These are phyloP conservation scores for Quadroppia sp. DNA, from an alignment of 2,888 invertebrate species.

Conservation along the genomic window DNA sequence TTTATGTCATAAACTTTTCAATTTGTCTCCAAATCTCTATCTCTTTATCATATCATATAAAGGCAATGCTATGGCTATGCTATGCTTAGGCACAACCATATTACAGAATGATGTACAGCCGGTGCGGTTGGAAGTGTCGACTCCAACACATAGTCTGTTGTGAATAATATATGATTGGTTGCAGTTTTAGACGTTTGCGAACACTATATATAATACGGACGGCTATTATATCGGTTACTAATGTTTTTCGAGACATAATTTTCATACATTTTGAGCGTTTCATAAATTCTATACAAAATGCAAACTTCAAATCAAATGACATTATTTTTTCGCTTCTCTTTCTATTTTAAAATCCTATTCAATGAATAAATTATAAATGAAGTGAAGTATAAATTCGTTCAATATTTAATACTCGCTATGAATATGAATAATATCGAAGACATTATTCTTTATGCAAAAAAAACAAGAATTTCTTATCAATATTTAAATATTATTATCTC, in stretches of 20 bases:
- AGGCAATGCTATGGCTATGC: too few species aligned
- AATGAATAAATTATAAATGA: conserved; percentile 25
- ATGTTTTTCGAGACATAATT: conserved; percentile 32
- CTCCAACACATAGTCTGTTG: conserved; percentile 10
- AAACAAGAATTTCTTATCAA: conserved; percentile 9
- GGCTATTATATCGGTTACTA: conserved; percentile 10
- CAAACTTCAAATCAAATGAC: neutral
- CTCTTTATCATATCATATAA: conserved; percentile 25
- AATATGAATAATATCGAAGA: conserved; percentile 20
- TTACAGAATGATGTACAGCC: conserved; percentile 31
- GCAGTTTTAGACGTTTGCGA: neutral
- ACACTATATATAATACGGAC: neutral
- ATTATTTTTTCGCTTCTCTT: too few species aligned
- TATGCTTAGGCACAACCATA: conserved; percentile 20
- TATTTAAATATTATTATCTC: conserved; percentile 13
- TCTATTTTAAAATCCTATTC: neutral
- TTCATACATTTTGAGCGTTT: too few species aligned
- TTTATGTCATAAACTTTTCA: conserved; percentile 18
- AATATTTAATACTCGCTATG: conserved; percentile 2
- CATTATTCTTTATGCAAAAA: too few species aligned
- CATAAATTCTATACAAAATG: too few species aligned
- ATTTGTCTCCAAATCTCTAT: conserved; percentile 17
- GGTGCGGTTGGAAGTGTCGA: neutral
- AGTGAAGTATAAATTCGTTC: neutral
- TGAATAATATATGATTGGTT: conserved; percentile 13